Evolutionary conservation across 2,797 vertebrate genomes (phyloP).

Genomic region (Tapera naevia): DNA sequence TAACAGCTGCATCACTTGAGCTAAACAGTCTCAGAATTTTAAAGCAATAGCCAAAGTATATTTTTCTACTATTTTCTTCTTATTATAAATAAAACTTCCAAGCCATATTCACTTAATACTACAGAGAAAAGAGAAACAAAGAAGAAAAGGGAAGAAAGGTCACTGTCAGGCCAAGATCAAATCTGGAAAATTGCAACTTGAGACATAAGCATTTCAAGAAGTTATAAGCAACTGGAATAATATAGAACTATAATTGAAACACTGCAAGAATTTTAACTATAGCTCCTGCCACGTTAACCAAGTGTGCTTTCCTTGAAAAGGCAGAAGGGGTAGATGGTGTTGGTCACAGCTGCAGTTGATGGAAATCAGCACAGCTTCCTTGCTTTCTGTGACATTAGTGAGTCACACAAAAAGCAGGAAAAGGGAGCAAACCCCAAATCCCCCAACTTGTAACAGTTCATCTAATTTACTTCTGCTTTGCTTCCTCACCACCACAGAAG

Average conservation of each 20-base stretch:
- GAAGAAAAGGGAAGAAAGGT: slow-evolving; percentile 39
- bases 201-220: slow-evolving; percentile 15
- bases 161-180: slow-evolving; percentile 47
- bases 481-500: not conserved
- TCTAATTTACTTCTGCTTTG: not conserved
- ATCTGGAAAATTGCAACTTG: slow-evolving; percentile 39
- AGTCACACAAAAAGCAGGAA: not conserved
- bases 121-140: slow-evolving; percentile 38
- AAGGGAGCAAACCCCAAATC: not conserved
- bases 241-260: slow-evolving; percentile 19
- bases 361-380: not conserved
- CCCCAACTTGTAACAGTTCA: not conserved
- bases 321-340: not conserved
- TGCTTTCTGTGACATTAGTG: not conserved
- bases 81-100: not conserved
- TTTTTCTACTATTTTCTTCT: slow-evolving; percentile 28
- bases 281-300: not conserved
- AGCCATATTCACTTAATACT: slow-evolving; percentile 10
- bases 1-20: not conserved
- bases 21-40: not conserved
- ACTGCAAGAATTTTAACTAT: not conserved
- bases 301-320: not conserved
- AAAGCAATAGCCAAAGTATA: not conserved
- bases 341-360: not conserved
- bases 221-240: slow-evolving; percentile 43